Evolutionary conservation across 2,797 vertebrate species (phyloP).

Genomic region (Propithecus deckenii): DNA sequence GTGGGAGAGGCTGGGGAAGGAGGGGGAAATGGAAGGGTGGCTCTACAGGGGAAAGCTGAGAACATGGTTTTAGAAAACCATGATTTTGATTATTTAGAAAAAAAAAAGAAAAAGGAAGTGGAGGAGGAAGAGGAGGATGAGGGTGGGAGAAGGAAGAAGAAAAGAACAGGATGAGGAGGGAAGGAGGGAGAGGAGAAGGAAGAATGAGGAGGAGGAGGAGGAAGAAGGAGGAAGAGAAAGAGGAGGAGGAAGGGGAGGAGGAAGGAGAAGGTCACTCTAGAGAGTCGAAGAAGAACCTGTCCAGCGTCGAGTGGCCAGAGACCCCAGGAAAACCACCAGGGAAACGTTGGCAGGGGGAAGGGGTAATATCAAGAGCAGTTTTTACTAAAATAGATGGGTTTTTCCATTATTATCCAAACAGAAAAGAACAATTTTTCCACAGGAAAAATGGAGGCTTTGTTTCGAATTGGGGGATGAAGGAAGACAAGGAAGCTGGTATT

Average conservation of each 20-base stretch:
- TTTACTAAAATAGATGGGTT: not conserved
- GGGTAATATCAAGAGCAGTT: not conserved
- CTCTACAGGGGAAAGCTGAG: not conserved
- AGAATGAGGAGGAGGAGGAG: too few species aligned
- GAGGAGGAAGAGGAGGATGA: too few species aligned
- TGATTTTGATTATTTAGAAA: not conserved
- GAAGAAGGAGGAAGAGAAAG: too few species aligned
- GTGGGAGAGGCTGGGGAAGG: not conserved
- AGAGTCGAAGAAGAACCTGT: not conserved
- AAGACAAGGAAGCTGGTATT: not conserved
- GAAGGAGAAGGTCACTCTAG: not conserved
- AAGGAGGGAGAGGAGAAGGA: too few species aligned
- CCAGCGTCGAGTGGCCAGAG: fast-evolving
- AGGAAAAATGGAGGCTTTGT: not conserved
- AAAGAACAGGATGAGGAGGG: too few species aligned
- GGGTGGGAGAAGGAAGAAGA: not conserved
- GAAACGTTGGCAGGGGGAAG: too few species aligned
- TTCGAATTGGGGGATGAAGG: not conserved
- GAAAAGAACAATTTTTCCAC: not conserved
- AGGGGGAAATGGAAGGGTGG: not conserved
- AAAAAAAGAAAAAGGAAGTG: too few species aligned
- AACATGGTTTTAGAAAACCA: not conserved
- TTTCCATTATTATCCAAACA: not conserved
- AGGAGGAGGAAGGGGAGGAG: too few species aligned
- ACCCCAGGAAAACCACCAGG: not conserved